Conservation (phyloP, 2,113 vertebrate species). For the Gobio gobio region DNA sequence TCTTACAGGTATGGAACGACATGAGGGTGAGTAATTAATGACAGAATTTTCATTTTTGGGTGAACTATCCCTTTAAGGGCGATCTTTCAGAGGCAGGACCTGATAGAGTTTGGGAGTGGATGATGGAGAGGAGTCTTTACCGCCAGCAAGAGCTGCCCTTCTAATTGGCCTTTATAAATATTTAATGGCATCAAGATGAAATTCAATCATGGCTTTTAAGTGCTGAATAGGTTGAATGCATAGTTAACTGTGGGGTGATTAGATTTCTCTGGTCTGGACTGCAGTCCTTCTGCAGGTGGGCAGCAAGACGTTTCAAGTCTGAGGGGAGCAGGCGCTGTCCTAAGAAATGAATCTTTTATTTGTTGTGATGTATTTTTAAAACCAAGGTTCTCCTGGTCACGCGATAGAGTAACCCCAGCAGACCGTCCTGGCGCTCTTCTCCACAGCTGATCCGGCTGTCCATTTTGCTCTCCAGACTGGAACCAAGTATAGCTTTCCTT, state of each 20-base stretch:
- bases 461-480: conserved; percentile 11
- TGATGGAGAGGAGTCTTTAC: conserved; percentile 83
- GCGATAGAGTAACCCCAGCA: conserved; percentile 63
- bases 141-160: conserved; percentile 85
- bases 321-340: conserved; percentile 71
- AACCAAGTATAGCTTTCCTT: neutral
- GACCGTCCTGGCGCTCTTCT: conserved; percentile 14
- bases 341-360: conserved; percentile 85
- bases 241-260: conserved; percentile 72
- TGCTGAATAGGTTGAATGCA: conserved; percentile 77
- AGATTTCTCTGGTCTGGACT: conserved; percentile 72
- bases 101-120: conserved; percentile 53
- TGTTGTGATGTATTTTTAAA: conserved; percentile 80
- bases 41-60: too few relatives aligned
- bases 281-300: conserved; percentile 74
- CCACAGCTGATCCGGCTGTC: neutral
- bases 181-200: conserved; percentile 93
- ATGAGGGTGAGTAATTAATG: too few relatives aligned
- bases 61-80: neutral
- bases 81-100: conserved; percentile 16
- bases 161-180: conserved; percentile 98
- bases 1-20: too few relatives aligned
- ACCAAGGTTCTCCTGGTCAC: conserved; percentile 73
- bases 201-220: conserved; percentile 92
- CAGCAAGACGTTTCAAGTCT: conserved; percentile 58